These are phyloP conservation scores for Enteromius afrohamiltoni DNA, from an alignment of 2,797 vertebrate genomes.

Conservation along the genomic window DNA sequence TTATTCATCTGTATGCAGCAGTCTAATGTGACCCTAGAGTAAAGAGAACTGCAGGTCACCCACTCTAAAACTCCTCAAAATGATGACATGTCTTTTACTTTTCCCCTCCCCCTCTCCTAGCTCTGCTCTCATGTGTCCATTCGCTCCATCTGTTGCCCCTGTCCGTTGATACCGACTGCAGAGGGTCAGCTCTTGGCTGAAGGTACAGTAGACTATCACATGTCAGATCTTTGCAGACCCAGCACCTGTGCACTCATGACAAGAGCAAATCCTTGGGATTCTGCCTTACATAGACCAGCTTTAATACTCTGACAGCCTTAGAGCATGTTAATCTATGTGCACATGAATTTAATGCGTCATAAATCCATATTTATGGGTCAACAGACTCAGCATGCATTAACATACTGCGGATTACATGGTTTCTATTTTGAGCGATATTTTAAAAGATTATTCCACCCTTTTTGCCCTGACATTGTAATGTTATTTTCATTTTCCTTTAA, in stretches of 20 bases:
- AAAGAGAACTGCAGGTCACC: constrained; percentile 5
- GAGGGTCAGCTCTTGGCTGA: constrained; percentile 23
- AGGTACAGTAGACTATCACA: constrained; percentile 35
- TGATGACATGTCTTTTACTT: constrained; percentile 11
- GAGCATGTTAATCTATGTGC: constrained; percentile 28
- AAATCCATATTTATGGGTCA: constrained; percentile 27
- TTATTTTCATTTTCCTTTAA: constrained; percentile 2
- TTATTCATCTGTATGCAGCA: constrained; percentile 17
- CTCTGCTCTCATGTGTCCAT: constrained; percentile 29
- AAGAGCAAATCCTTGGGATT: constrained; percentile 12
- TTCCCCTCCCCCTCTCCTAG: constrained; percentile 15
- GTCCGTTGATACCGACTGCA: constrained; percentile 31
- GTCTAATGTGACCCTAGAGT: constrained; percentile 26
- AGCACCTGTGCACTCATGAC: constrained; percentile 24
- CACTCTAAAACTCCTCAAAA: constrained; percentile 10
- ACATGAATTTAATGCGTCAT: constrained; percentile 15
- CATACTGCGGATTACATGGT: constrained; percentile 6
- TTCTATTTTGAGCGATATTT: neutral
- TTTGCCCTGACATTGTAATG: neutral
- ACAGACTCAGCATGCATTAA: constrained; percentile 8
- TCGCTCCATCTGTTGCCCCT: constrained; percentile 49
- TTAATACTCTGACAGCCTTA: neutral
- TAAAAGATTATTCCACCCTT: neutral
- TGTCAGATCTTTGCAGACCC: constrained; percentile 17
- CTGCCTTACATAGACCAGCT: neutral